Base-by-base conservation (phyloP, 1,140 invertebrate genomes). In the Euura saliciscinereae region DNA sequence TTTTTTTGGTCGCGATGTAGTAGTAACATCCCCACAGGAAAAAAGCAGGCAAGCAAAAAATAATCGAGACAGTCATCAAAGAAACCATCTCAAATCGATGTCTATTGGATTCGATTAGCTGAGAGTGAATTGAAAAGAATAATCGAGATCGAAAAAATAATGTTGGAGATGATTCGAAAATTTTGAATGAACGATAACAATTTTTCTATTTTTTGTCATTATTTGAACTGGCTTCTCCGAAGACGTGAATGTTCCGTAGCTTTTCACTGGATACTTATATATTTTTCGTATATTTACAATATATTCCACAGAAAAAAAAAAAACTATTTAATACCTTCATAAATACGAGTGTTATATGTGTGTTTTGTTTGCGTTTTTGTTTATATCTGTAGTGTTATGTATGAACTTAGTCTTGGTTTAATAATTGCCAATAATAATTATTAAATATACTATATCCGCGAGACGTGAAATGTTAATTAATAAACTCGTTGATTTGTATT, bases 61-160 rank as follows among this genome's bases (percentile, higher is more conserved):
- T 83, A 81, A 86, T 82, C 75, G 79, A 82, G 80, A 83, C 79
- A 78, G 78, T 79, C 80, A 78, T 73, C 73, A 79, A 83, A 83
- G 79, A 84, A 86, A 82, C 83, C 80, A 85, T 78, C 79, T 85
- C 83, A 84, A 84, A 82, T 78, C 77, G 74, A 70, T 28, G 0
- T 28, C 28, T 28, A 28, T 28, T 28, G 28, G 28, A 28, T 28
- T 28, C 28, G 28, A 28, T 28, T 28, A 28, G 28, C 28, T 28
- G 28, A 28, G 28, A 28, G 28, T 28, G 65, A 46, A 65, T 11
- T 44, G 45, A 45, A 71, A 46, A 46, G 11, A 71, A 46, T 71
- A 11, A 28, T 10, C 28, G 28, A 44, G 10, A 67, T 42, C 11
- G 43, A 67, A 67, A 67, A 4, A 44, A 59, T 59, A n/a, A 28